Conservation (phyloP, 1,140 invertebrate genomes). For the Phthorimaea operculella region DNA sequence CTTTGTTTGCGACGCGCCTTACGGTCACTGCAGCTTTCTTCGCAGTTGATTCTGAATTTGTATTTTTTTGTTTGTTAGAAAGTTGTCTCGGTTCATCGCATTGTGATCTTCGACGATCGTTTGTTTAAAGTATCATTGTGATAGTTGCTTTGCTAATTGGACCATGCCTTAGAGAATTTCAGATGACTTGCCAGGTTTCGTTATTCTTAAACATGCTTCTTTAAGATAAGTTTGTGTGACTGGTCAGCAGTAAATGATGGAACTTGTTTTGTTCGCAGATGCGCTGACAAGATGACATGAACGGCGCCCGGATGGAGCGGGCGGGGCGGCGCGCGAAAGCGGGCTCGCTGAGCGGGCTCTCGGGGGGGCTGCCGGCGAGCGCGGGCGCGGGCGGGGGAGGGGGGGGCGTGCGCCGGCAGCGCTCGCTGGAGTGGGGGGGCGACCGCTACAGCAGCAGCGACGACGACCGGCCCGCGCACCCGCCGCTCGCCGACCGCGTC, state of each 20-base stretch:
- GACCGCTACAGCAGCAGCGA: conserved; percentile 74
- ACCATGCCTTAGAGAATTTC: no score
- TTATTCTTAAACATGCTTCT: no score
- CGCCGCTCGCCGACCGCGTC: conserved; percentile 71
- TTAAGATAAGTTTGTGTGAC: no score
- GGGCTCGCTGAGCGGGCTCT: conserved; percentile 55
- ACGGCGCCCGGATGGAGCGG: conserved; percentile 48
- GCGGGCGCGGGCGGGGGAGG: conserved; percentile 23
- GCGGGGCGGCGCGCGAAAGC: conserved; percentile 54
- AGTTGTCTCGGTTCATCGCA: not conserved
- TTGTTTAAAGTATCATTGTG: no score
- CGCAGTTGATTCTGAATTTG: conserved; percentile 22
- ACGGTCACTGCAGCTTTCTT: conserved; percentile 10
- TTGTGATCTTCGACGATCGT: no score
- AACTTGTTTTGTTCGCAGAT: conserved; percentile 33
- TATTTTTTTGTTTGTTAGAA: conserved; percentile 17
- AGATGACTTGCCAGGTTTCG: no score
- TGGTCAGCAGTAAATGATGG: no score
- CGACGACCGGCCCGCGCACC: conserved; percentile 68
- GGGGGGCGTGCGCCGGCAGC: conserved; percentile 67
- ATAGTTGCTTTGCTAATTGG: no score
- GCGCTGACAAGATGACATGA: conserved; percentile 46
- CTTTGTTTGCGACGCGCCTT: conserved; percentile 33
- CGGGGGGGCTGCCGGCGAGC: conserved; percentile 36
- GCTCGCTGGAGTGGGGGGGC: conserved; percentile 73